Base-by-base conservation (phyloP, 2,888 invertebrate species). In the Nomada ruficornis region DNA sequence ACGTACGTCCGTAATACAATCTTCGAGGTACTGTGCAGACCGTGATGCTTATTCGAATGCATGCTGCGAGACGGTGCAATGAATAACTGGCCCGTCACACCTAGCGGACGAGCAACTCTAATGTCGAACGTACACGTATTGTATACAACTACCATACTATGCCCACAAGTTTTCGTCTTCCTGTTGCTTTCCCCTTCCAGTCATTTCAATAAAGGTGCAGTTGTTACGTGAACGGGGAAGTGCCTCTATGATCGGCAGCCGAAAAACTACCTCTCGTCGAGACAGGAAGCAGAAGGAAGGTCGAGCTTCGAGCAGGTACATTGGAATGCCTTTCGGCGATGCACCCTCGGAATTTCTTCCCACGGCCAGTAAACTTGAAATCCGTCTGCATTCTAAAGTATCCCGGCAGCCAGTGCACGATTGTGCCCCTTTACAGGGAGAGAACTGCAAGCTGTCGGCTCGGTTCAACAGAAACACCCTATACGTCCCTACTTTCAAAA, bases 291-390 rank as follows among this genome's bases (percentile, higher is more conserved):
- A 77, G 74, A 84, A 76, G 74, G 72, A 80, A 79, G 79, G 83
- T 79, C 83, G 83, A 60, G 75, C 79, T 83, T 70, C 75, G 78
- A 71, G 67, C 81, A 82, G 84, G 78, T 84, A 81, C 74, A 64
- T 65, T 1, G 85, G 84, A 84, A 85, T 85, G 80, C 77, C 85
- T 84, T 85, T 85, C 85, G 82, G 74, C 82, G 60, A 62, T 82
- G 75, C 72, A 81, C 77, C 80, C 80, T 29, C 59, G 84, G 84
- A 84, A 85, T 85, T 84, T 84, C 59, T 84, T 85, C 85, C 85
- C 85, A 85, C 85, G 85, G 70, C 73, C 72, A 50, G 75, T 63
- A 82, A 80, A 78, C 85, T 77, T 73, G 77, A 84, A 80, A 78
- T 84, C 84, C 73, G 76, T 64, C 85, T 64, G 68, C 84, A 29